Evolutionary conservation across 2,888 invertebrate genomes (phyloP).

Genomic region (Luperina testacea): DNA sequence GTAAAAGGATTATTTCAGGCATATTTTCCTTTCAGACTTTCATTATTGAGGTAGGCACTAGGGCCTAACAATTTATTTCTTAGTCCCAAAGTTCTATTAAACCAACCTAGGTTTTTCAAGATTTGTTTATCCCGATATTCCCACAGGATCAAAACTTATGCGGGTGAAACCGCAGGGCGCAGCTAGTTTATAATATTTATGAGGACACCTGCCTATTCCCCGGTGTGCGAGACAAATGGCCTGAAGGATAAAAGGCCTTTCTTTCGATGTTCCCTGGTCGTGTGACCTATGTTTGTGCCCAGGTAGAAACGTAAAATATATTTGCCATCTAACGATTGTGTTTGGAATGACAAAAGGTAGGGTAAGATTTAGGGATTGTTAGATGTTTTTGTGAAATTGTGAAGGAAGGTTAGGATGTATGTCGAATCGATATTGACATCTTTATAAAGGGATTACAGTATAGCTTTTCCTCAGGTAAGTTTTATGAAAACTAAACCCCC

Average conservation of each 20-base stretch:
- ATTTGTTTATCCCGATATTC: background rate
- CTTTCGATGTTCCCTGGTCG: background rate
- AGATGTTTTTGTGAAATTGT: background rate
- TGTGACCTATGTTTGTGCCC: slow-evolving; percentile 25
- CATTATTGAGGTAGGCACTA: background rate
- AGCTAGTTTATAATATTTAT: slow-evolving; percentile 28
- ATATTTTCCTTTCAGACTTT: slow-evolving; percentile 7
- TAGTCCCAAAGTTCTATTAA: slow-evolving; percentile 10
- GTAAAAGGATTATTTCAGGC: background rate
- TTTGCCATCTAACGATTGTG: slow-evolving; percentile 16
- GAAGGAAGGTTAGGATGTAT: background rate
- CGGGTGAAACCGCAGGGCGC: too few relatives aligned
- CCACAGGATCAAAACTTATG: too few relatives aligned
- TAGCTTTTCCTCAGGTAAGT: background rate
- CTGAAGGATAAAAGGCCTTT: slow-evolving; percentile 27
- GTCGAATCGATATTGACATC: background rate
- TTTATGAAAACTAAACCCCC: background rate
- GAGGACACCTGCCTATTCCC: slow-evolving; percentile 42
- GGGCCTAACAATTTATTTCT: slow-evolving; percentile 17
- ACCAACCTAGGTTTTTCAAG: slow-evolving; percentile 6
- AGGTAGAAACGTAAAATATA: slow-evolving; percentile 34
- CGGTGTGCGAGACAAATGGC: slow-evolving; percentile 43
- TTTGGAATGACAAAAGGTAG: slow-evolving; percentile 10
- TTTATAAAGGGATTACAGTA: too few relatives aligned
- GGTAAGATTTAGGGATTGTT: background rate